A percentile compares a stretch with the other conserved stretches of the same genome.
These are phyloP conservation scores for Drosophila malerkotliana DNA, from an alignment of 1,140 invertebrate genomes.

Conservation along the genomic window DNA sequence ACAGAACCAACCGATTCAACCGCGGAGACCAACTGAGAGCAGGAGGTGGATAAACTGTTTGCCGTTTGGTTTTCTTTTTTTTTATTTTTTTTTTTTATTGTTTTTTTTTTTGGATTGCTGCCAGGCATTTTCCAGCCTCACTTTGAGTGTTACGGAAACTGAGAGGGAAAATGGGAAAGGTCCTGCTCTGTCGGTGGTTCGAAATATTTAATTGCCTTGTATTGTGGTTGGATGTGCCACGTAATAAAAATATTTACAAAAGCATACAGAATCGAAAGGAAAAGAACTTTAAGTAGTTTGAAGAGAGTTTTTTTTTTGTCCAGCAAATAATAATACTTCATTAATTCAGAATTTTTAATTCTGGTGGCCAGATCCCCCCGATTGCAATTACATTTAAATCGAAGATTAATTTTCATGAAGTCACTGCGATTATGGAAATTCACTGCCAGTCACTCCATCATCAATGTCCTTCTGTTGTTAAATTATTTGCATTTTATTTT, in stretches of 20 bases:
- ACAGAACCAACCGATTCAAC: conserved; percentile 49
- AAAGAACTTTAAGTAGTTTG: conserved; percentile 1
- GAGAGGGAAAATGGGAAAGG: conserved; percentile 24
- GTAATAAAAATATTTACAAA: conserved; percentile 81
- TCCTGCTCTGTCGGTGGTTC: conserved; percentile 45
- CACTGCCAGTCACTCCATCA: conserved; percentile 29
- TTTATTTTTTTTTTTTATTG: conserved; percentile 31
- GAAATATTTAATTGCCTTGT: conserved; percentile 83
- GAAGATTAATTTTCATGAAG: conserved; percentile 83
- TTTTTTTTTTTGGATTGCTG: conserved; percentile 15
- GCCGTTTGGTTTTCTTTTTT: conserved; percentile 42
- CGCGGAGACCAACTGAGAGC: conserved; percentile 47
- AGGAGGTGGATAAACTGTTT: conserved; percentile 68
- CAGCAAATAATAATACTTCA: conserved; percentile 1
- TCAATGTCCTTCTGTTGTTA: conserved; percentile 53
- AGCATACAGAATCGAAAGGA: conserved; percentile 6
- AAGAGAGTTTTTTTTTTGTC: neutral
- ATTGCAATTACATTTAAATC: conserved; percentile 79
- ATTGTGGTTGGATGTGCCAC: conserved; percentile 78
- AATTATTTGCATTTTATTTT: conserved; percentile 76
- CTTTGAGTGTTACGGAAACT: conserved; percentile 50
- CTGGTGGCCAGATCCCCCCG: neutral
- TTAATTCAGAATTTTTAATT: conserved; percentile 26
- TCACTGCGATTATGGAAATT: conserved; percentile 82
- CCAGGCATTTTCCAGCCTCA: conserved; percentile 39